Percentiles rank a stretch among this genome's conserved stretches.
These are phyloP conservation scores for Melipona beecheii DNA, from an alignment of 2,888 invertebrate genomes.

Conservation along the genomic window DNA sequence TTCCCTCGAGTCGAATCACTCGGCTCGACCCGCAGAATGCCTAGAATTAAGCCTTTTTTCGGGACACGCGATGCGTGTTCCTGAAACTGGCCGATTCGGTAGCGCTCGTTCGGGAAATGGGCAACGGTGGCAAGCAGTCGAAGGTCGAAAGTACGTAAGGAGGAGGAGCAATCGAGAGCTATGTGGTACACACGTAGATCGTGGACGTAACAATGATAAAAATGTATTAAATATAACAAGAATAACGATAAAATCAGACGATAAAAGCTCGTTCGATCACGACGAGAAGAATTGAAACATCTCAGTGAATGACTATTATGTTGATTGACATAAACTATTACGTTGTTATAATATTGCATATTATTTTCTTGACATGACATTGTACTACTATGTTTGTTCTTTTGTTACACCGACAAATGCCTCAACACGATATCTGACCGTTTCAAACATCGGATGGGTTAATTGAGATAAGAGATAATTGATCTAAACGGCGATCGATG, in stretches of 20 bases:
- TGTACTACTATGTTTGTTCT: too few relatives aligned
- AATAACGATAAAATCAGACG: too few relatives aligned
- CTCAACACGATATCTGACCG: background rate
- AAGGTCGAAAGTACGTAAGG: background rate
- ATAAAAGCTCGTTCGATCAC: too few relatives aligned
- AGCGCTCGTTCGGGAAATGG: constrained; percentile 21
- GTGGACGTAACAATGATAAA: too few relatives aligned
- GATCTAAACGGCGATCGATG: constrained; percentile 3
- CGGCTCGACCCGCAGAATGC: constrained; percentile 65
- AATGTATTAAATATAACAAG: too few relatives aligned
- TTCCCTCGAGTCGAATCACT: constrained; percentile 48
- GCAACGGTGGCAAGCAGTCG: background rate
- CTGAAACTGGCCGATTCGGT: constrained; percentile 43
- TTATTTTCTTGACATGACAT: too few relatives aligned
- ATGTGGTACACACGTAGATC: background rate
- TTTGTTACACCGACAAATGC: too few relatives aligned
- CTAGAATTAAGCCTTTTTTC: constrained; percentile 71
- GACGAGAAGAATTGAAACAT: too few relatives aligned
- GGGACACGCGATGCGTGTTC: constrained; percentile 61
- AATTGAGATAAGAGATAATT: constrained; percentile 17
- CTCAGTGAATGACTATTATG: too few relatives aligned
- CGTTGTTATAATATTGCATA: too few relatives aligned
- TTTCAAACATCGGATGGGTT: background rate
- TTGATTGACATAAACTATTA: too few relatives aligned
- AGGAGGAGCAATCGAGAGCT: constrained; percentile 10